Conservation (phyloP, 2,888 invertebrate species). For the Drosophila buzzatii region DNA sequence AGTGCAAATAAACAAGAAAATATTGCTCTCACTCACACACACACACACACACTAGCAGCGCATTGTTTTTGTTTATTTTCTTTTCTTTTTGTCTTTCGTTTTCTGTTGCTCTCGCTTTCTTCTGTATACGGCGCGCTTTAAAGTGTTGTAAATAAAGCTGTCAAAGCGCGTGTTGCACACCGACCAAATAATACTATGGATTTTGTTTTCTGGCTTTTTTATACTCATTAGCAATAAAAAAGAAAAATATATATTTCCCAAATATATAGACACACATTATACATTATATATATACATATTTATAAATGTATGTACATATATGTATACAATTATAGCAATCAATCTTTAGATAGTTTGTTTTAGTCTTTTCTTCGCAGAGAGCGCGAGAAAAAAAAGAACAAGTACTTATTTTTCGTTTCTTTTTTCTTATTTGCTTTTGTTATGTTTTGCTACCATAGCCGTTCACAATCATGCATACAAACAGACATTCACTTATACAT, state of each 20-base stretch:
- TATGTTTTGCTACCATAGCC: constrained; percentile 72
- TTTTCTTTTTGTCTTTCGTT: constrained; percentile 41
- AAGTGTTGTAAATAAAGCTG: constrained; percentile 46
- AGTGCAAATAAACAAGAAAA: constrained; percentile 35
- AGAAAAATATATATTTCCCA: constrained; percentile 56
- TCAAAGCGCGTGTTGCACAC: constrained; percentile 51
- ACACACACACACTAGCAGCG: constrained; percentile 8
- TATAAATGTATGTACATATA: neutral
- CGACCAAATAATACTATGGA: constrained; percentile 30
- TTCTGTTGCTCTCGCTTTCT: constrained; percentile 27
- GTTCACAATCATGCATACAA: constrained; percentile 37
- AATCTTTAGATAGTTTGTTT: constrained; percentile 39
- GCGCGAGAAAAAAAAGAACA: constrained; percentile 17
- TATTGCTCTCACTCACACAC: constrained; percentile 16
- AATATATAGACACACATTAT: constrained; percentile 28
- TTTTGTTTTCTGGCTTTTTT: constrained; percentile 40
- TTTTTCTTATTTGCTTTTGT: constrained; percentile 74
- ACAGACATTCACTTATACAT: constrained; percentile 14
- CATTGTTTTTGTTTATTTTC: constrained; percentile 57
- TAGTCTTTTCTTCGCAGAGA: constrained; percentile 51
- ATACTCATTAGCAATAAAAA: constrained; percentile 50
- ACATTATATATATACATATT: neutral
- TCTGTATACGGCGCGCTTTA: constrained; percentile 50
- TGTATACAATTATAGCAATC: constrained; percentile 1
- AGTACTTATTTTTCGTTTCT: constrained; percentile 59